phyloP scores from a whole-genome alignment of 2,797 vertebrate genomes.

The Craterocephalus amniculus region DNA sequence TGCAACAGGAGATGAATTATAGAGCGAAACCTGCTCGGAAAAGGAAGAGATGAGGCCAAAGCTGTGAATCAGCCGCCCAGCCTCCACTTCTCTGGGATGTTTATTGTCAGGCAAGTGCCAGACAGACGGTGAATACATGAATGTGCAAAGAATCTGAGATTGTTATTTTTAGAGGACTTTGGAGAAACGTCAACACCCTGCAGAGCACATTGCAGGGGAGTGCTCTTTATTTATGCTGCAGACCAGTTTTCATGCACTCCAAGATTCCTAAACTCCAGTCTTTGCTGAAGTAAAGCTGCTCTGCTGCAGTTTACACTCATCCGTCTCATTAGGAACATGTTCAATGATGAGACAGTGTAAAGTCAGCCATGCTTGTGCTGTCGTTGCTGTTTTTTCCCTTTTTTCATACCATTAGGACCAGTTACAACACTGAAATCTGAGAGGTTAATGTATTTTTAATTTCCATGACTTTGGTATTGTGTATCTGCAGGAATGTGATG shows the following conservation, averaged over 20 bases:
- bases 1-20: conserved; percentile 1
- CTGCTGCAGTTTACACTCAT: not conserved
- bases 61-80: conserved; percentile 24
- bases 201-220: not conserved
- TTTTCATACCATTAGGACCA: not conserved
- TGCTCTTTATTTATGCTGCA: no score
- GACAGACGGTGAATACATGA: conserved; percentile 15
- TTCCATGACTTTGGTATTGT: not conserved
- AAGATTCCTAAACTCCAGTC: not conserved
- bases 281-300: no score
- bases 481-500: conserved; percentile 12
- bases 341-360: not conserved
- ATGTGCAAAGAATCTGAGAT: conserved; percentile 2
- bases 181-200: conserved; percentile 4
- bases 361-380: not conserved
- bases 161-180: not conserved
- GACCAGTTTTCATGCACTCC: not conserved
- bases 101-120: conserved; percentile 24
- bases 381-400: not conserved
- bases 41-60: not conserved
- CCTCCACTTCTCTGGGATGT: conserved; percentile 1
- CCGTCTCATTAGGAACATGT: not conserved
- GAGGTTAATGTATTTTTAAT: not conserved
- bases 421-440: conserved; percentile 11
- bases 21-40: not conserved